These are phyloP conservation scores for Sprattus sprattus DNA, from an alignment of 2,113 vertebrate species.

Conservation along the genomic window DNA sequence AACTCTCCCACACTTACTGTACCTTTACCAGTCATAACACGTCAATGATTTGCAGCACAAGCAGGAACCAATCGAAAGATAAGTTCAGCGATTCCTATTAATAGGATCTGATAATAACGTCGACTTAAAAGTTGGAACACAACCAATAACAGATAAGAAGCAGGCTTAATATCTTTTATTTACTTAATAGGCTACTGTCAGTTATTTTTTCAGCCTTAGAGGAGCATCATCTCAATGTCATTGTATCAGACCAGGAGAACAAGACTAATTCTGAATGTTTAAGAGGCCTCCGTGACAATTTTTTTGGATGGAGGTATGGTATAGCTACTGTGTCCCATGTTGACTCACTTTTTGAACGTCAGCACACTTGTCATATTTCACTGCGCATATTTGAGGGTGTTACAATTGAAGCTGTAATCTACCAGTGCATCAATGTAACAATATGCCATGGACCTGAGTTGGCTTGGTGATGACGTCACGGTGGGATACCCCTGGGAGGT, in stretches of 20 bases:
- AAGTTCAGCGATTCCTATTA: conserved; percentile 33
- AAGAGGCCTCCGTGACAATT: too few relatives aligned
- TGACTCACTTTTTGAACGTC: too few relatives aligned
- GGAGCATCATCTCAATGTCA: neutral
- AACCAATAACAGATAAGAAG: neutral
- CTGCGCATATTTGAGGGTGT: neutral
- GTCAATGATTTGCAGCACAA: neutral
- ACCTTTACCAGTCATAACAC: neutral
- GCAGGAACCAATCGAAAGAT: neutral
- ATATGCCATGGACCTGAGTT: neutral
- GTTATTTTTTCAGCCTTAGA: too few relatives aligned
- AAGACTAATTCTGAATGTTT: too few relatives aligned
- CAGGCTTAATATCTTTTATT: too few relatives aligned
- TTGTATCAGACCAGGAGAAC: too few relatives aligned
- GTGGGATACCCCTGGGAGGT: neutral
- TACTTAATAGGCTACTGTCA: too few relatives aligned
- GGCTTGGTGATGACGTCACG: neutral
- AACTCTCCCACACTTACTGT: neutral
- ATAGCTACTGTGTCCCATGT: too few relatives aligned
- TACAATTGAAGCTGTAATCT: neutral
- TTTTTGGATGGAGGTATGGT: too few relatives aligned
- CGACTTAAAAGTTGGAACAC: neutral
- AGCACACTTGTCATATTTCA: too few relatives aligned
- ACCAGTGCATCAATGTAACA: too few relatives aligned
- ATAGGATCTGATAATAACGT: conserved; percentile 34